Percentiles rank a stretch among this genome's conserved stretches.
Conservation (phyloP, 2,113 vertebrate genomes). For the Mus spicilegus region DNA sequence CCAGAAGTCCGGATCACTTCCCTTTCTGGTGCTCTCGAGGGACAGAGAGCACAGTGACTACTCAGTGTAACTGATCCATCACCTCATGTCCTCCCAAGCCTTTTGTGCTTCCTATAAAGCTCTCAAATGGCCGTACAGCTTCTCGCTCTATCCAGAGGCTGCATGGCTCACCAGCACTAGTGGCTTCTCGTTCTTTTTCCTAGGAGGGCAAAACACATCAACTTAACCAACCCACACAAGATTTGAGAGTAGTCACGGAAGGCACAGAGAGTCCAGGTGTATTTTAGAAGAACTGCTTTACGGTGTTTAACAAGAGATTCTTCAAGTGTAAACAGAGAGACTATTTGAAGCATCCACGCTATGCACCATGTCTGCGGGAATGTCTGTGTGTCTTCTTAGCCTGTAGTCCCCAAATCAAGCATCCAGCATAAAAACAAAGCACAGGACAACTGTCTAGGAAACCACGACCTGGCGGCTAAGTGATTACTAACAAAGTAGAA, state of each 20-base stretch:
- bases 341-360: slow-evolving; percentile 77
- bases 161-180: slow-evolving; percentile 48
- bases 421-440: slow-evolving; percentile 76
- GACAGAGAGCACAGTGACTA: slow-evolving; percentile 22
- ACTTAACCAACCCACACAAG: slow-evolving; percentile 47
- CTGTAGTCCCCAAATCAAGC: slow-evolving; percentile 75
- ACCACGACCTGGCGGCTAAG: slow-evolving; percentile 71
- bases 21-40: neutral
- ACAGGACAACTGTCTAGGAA: slow-evolving; percentile 74
- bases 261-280: slow-evolving; percentile 77
- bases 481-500: slow-evolving; percentile 67
- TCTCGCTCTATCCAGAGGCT: slow-evolving; percentile 37
- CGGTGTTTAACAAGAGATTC: slow-evolving; percentile 74
- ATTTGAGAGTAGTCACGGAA: slow-evolving; percentile 64
- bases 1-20: slow-evolving; percentile 48
- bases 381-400: slow-evolving; percentile 74
- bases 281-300: slow-evolving; percentile 81
- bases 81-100: neutral
- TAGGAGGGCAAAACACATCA: slow-evolving; percentile 56
- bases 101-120: neutral
- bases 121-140: neutral
- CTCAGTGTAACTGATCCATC: slow-evolving; percentile 7
- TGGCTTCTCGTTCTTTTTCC: slow-evolving; percentile 73
- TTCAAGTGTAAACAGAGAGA: slow-evolving; percentile 66
- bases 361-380: slow-evolving; percentile 77